A percentile compares a stretch with the other conserved stretches of the same genome.
Conservation (phyloP, 2,113 vertebrate genomes). For the Cottus gobio region DNA sequence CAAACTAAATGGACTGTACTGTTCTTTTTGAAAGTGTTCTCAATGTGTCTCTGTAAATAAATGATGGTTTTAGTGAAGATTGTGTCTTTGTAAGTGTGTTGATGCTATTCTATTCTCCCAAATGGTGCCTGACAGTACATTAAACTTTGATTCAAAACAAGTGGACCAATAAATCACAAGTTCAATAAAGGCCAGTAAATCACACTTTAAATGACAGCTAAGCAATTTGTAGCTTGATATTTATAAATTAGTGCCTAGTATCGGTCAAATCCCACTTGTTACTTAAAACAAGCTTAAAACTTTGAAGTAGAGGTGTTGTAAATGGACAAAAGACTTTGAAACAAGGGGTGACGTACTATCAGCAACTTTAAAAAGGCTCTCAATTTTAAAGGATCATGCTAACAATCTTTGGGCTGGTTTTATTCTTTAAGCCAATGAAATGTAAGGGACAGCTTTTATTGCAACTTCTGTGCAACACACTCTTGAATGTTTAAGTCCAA, state of each 20-base stretch:
- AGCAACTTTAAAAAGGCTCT: neutral
- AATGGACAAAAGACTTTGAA: neutral
- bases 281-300: neutral
- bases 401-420: slow-evolving; percentile 27
- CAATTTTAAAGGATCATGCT: slow-evolving; percentile 1
- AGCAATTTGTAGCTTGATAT: no score
- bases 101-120: neutral
- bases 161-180: neutral
- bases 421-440: slow-evolving; percentile 27
- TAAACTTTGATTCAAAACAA: slow-evolving; percentile 21
- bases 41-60: slow-evolving; percentile 80
- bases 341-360: neutral
- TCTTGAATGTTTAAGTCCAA: neutral
- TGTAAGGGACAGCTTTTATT: slow-evolving; percentile 12
- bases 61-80: slow-evolving; percentile 70
- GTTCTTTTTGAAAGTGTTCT: slow-evolving; percentile 66
- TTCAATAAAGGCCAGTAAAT: slow-evolving; percentile 11
- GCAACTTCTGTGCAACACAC: slow-evolving; percentile 37
- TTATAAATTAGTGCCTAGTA: neutral
- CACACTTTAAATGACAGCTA: neutral
- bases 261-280: neutral
- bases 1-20: slow-evolving; percentile 46
- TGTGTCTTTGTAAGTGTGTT: slow-evolving; percentile 7
- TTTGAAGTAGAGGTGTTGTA: neutral
- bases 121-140: neutral